These are phyloP conservation scores for Myotis findleyi DNA, from an alignment of 2,797 vertebrate species.

Conservation along the genomic window DNA sequence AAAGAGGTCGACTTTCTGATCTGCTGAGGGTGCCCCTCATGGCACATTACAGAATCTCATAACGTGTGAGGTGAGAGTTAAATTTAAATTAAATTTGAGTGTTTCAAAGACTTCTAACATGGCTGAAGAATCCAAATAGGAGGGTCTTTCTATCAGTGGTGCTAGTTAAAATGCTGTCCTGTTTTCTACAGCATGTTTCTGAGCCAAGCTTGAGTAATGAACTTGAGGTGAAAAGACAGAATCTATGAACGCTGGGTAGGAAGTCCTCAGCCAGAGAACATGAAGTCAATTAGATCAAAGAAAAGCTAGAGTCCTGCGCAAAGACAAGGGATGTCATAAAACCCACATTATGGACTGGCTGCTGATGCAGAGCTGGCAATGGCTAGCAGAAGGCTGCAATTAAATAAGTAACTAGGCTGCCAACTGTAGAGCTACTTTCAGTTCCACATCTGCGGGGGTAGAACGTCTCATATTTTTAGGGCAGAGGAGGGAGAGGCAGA, in stretches of 20 bases:
- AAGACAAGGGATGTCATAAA: background rate
- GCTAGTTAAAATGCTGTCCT: background rate
- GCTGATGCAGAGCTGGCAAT: background rate
- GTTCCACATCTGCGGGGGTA: background rate
- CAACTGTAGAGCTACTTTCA: background rate
- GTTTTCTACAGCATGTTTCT: background rate
- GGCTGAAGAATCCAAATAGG: background rate
- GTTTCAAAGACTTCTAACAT: background rate
- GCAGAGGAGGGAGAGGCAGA: background rate
- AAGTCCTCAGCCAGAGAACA: background rate
- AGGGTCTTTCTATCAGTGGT: background rate
- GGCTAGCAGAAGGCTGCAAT: background rate
- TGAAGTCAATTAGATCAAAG: background rate
- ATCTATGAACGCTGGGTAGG: background rate
- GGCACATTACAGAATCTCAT: background rate
- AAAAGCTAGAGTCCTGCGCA: background rate
- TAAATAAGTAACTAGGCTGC: background rate
- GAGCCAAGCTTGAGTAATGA: background rate
- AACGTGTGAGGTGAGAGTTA: accelerated
- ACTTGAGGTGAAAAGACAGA: background rate
- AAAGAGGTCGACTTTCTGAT: background rate
- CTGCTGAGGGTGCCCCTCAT: background rate
- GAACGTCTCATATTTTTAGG: background rate
- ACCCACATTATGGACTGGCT: background rate
- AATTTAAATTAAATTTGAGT: background rate